phyloP scores from a whole-genome alignment of 2,113 vertebrate genomes.

The Chamaea fasciata region DNA sequence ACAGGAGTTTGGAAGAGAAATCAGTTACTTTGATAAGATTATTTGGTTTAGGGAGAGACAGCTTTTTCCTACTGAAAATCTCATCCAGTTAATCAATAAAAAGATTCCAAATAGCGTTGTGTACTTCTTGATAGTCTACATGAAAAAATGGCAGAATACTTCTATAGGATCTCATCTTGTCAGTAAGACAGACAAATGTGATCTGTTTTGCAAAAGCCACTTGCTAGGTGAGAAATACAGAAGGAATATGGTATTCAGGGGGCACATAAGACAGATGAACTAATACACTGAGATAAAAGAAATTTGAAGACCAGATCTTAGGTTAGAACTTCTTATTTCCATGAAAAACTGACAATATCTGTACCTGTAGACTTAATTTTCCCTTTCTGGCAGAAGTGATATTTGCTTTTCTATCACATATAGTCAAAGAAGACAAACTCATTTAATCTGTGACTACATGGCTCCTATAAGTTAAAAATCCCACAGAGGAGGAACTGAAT shows the following conservation, averaged over 20 bases:
- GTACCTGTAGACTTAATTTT: not conserved
- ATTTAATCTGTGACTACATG: not conserved
- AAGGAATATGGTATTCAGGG: not conserved
- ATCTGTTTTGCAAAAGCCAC: not conserved
- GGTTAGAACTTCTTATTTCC: not conserved
- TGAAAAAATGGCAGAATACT: not conserved
- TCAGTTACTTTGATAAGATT: not conserved
- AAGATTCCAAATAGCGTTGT: not conserved
- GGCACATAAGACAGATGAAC: not conserved
- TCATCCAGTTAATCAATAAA: not conserved
- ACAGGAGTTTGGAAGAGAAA: not conserved
- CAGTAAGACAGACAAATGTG: not conserved
- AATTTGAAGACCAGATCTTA: not conserved
- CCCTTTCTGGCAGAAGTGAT: not conserved
- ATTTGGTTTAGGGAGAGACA: not conserved
- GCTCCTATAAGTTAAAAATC: not conserved
- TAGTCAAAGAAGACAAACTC: not conserved
- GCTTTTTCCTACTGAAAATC: not conserved
- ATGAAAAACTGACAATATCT: not conserved
- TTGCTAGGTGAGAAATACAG: not conserved
- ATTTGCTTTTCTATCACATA: not conserved
- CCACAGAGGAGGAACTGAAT: not conserved
- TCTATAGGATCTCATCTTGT: not conserved
- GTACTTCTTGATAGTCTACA: not conserved
- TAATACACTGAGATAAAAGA: not conserved